phyloP scores from a whole-genome alignment of 2,113 vertebrate genomes.

The Rafetus swinhoei region DNA sequence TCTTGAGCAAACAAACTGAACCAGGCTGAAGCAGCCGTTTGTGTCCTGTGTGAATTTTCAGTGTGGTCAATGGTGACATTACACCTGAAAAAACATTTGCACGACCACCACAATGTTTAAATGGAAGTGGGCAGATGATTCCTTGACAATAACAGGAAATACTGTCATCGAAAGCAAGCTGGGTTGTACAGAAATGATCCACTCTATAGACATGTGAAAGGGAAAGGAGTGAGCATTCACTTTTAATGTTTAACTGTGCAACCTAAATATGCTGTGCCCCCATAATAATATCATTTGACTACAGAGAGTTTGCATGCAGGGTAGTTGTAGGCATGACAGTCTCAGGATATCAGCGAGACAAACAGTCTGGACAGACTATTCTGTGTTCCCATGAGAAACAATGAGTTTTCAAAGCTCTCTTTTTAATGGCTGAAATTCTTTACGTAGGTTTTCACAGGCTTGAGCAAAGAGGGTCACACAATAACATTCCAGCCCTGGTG shows the following conservation, averaged over 20 bases:
- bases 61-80: constrained; percentile 52
- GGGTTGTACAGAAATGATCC: not conserved
- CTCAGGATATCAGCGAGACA: not conserved
- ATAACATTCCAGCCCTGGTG: not conserved
- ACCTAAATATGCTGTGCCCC: not conserved
- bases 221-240: constrained; percentile 53
- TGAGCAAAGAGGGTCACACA: not conserved
- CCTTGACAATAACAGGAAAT: constrained; percentile 67
- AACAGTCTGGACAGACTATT: constrained; percentile 29
- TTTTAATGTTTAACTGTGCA: constrained; percentile 56
- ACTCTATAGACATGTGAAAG: constrained; percentile 15
- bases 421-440: not conserved
- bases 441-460: not conserved
- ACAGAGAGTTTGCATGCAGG: too few relatives aligned
- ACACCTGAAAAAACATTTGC: constrained; percentile 74
- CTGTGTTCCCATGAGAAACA: constrained; percentile 19
- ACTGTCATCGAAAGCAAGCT: constrained; percentile 29
- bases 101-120: not conserved
- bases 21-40: constrained; percentile 28
- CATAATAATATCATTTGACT: too few relatives aligned
- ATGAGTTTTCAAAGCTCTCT: not conserved
- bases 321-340: too few relatives aligned
- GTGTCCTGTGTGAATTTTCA: constrained; percentile 28
- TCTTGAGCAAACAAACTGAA: not conserved
- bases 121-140: constrained; percentile 7